These are phyloP conservation scores for Patella caerulea DNA, from an alignment of 2,888 invertebrate species.

Conservation along the genomic window DNA sequence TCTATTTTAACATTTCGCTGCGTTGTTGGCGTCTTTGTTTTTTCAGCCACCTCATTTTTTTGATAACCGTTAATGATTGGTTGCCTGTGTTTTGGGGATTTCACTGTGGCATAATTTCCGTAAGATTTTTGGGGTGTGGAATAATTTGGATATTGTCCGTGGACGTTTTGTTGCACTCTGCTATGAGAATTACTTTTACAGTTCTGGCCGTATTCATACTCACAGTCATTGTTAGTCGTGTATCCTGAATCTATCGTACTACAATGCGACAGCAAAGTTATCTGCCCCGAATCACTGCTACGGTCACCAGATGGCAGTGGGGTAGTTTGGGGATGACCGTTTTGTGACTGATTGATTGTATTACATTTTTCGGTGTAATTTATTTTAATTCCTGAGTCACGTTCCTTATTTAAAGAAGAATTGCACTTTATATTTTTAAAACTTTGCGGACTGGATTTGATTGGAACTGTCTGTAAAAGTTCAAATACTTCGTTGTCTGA, in stretches of 20 bases:
- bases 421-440: neutral
- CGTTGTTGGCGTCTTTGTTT: neutral
- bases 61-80: neutral
- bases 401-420: neutral
- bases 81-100: neutral
- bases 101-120: neutral
- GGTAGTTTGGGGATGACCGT: slow-evolving; percentile 17
- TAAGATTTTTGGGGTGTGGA: neutral
- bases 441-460: neutral
- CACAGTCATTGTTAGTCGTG: slow-evolving; percentile 58
- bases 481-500: slow-evolving; percentile 49
- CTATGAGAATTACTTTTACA: neutral
- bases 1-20: neutral
- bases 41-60: neutral
- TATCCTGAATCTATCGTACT: slow-evolving; percentile 62
- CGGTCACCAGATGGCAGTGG: slow-evolving; percentile 29
- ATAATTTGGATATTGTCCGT: neutral
- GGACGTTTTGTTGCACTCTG: neutral
- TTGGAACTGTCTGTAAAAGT: slow-evolving; percentile 24
- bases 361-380: slow-evolving; percentile 12
- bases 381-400: slow-evolving; percentile 6
- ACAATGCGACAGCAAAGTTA: slow-evolving; percentile 50
- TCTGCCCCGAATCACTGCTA: slow-evolving; percentile 55
- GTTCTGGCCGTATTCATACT: slow-evolving; percentile 36
- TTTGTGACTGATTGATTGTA: neutral